Base-by-base conservation (phyloP, 2,797 vertebrate species). In the Pempheris klunzingeri region DNA sequence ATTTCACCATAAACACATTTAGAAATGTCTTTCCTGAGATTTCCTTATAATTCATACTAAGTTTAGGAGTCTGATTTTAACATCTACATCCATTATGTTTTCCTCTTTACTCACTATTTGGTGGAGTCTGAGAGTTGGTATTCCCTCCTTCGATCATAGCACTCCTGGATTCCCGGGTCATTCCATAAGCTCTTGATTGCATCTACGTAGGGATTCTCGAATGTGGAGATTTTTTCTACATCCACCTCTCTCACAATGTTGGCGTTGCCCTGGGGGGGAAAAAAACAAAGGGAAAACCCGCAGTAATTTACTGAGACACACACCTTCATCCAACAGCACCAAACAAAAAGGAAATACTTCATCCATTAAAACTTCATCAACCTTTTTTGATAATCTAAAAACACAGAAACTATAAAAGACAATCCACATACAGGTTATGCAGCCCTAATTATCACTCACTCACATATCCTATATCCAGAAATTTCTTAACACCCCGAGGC, bases 101-200 rank as follows among this genome's bases (percentile, higher is more conserved):
- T 17, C 1, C 26, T 30, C 20, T 80, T 20, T 36, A 95, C 97
- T 97, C 92, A 99, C 97, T 99, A 99, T 95, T 99, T 98, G 75
- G 97, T 98, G 62, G 97, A 99, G 92, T 99, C 97, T 7, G 97
- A 99, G 71, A 99, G 94, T 20, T 99, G 97, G 93, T 98, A 99
- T 72, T 99, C 97, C 90, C 97, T 95, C 94, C 97, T 94, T 83
- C 97, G 95, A n/a, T 98, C 97, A 0, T 98, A 99, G 86, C 95
- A 95, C 81, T 99, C 97, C 91, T 98, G 97, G 90, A 97, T 98
- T 69, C 97, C 97, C 34, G 97, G 97, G 83, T 99, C 97, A 54
- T 96, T 97, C 97, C 97, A 99, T 90, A 99, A 94, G 90, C 95
- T 96, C 92, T 96, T 97, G 95, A 98, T 98, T 90, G 97, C 97